Evolutionary conservation across 2,797 vertebrate genomes (phyloP).

Genomic region (Mus spretus): DNA sequence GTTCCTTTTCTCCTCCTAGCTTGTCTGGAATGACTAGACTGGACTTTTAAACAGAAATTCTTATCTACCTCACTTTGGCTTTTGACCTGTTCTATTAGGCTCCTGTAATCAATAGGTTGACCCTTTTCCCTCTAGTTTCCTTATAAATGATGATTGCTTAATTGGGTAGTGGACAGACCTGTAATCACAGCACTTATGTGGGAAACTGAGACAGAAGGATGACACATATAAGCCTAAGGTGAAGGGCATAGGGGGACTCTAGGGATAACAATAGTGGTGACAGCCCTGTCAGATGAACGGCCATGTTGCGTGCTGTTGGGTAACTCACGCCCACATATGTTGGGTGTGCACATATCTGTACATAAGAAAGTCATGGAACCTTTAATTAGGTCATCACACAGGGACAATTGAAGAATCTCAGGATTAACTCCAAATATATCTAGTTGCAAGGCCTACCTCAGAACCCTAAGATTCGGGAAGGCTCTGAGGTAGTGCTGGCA

Average conservation of each 20-base stretch:
- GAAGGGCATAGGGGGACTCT: not conserved
- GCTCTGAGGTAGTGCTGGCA: not conserved
- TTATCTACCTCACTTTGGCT: not conserved
- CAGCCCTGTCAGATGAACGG: too few species aligned
- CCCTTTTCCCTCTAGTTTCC: not conserved
- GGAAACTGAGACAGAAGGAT: not conserved
- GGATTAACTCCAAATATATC: not conserved
- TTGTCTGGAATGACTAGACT: not conserved
- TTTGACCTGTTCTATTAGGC: not conserved
- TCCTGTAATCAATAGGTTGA: not conserved
- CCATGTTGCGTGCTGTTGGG: not conserved
- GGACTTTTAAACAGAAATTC: not conserved
- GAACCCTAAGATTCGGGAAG: not conserved
- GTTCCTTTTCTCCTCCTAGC: not conserved
- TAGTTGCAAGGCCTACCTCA: not conserved
- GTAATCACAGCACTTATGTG: not conserved
- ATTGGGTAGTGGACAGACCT: not conserved
- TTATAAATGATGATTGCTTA: not conserved
- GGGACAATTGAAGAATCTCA: not conserved
- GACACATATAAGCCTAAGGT: not conserved
- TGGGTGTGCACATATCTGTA: too few species aligned
- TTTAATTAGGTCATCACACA: not conserved
- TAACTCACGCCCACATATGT: too few species aligned
- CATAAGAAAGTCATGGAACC: not conserved
- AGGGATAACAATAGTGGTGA: not conserved